These are phyloP conservation scores for Eretmochelys imbricata DNA, from an alignment of 2,113 vertebrate species.

Conservation along the genomic window DNA sequence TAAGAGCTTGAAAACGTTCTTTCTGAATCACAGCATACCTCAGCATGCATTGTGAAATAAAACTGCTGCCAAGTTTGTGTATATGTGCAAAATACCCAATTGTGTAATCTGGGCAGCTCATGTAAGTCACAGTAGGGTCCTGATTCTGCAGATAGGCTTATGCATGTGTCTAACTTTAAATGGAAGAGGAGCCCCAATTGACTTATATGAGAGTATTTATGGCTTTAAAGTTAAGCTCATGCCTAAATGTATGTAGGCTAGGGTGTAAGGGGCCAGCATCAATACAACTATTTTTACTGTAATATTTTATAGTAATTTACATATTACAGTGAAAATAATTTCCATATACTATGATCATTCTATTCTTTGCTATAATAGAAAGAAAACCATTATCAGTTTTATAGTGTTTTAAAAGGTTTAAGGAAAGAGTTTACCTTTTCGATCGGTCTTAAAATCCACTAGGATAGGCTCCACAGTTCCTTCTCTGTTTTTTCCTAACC, in stretches of 20 bases:
- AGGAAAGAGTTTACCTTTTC: conserved; percentile 88
- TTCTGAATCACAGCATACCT: neutral
- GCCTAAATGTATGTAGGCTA: neutral
- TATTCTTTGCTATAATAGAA: neutral
- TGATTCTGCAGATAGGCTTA: neutral
- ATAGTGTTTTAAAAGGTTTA: accelerated
- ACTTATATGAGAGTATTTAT: neutral
- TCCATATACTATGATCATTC: accelerated
- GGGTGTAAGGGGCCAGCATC: neutral
- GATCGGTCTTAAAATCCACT: conserved; percentile 97
- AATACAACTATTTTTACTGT: neutral
- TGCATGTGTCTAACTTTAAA: neutral
- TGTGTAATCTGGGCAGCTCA: accelerated
- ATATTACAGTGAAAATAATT: neutral
- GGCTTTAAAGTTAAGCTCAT: neutral
- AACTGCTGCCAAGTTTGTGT: neutral
- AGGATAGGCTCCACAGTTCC: conserved; percentile 96
- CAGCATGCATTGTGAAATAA: neutral
- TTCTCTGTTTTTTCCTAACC: conserved; percentile 95
- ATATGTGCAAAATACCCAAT: neutral
- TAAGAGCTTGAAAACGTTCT: neutral
- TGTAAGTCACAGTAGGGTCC: neutral
- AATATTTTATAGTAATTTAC: neutral
- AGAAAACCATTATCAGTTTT: accelerated
- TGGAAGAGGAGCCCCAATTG: neutral